Base-by-base conservation (phyloP, 2,888 invertebrate genomes). In the Cryptus viduatorius region DNA sequence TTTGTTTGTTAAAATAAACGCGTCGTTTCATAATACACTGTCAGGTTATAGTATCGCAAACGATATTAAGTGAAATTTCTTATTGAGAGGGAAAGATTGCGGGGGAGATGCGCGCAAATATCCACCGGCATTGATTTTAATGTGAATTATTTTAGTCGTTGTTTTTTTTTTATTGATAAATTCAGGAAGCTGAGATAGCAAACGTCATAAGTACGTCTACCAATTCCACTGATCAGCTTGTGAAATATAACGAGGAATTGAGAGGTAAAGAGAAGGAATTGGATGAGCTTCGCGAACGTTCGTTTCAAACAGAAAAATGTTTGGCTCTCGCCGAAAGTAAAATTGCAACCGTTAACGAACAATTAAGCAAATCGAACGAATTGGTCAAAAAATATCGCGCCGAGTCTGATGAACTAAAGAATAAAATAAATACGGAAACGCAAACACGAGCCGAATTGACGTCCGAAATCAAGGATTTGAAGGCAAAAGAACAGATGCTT, bases 121-220 rank as follows among this genome's bases (percentile, higher is more conserved):
- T 37, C 37, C 37, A 37, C 4, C 5, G 0, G 14, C n/a, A 10
- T 14, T 37, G 44, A 29, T 56, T 77, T 79, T 24, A 16, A 24
- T 10, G 76, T 16, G 12, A 72, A 24, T 68, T 50, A 4, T 77
- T 67, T 16, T 10, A n/a, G n/a, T 3, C 14, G 37, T 19, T 16
- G 5, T 69, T 53, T 50, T 42, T 53, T 53, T 53, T 0, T 16
- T 3, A 59, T n/a, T 1, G 14, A 31, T 16, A 12, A 16, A 71
- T 82, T 50, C 73, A 93, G 89, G 96, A 96, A 93, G 90, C 94
- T 4, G 95, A 96, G 90, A 95, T 96, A 84, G 93, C 95, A 73
- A 94, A 94, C 89, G 91, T 96, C n/a, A 95, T 95, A 71, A 95
- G 94, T 64, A 95, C 95, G 85, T 95, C 96, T 0, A 95, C 95